Percentiles rank a stretch among this genome's conserved stretches.
Evolutionary conservation across 2,888 invertebrate species (phyloP).

Genomic region (Macrophya annulata): DNA sequence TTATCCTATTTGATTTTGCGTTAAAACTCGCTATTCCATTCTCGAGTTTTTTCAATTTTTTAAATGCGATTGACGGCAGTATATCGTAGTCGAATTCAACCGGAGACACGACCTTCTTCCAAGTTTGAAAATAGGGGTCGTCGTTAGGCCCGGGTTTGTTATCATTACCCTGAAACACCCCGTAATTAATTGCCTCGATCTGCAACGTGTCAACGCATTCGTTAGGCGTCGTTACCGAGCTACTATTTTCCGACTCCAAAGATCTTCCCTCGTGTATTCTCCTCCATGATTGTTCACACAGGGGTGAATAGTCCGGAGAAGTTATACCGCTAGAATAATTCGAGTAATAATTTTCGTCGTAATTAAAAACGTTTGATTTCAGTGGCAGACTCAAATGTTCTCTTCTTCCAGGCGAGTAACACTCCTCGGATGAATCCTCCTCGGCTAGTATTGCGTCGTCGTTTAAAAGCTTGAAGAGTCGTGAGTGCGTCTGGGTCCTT

Average conservation of each 20-base stretch:
- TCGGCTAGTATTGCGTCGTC: constrained; percentile 78
- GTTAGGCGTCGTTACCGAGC: constrained; percentile 77
- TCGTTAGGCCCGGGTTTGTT: constrained; percentile 41
- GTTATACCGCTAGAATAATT: constrained; percentile 70
- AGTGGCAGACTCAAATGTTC: constrained; percentile 68
- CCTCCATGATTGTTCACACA: constrained; percentile 82
- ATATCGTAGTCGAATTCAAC: constrained; percentile 77
- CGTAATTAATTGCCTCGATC: constrained; percentile 60
- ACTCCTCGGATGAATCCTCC: constrained; percentile 51
- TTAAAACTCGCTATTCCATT: constrained; percentile 73
- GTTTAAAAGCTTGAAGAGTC: constrained; percentile 85
- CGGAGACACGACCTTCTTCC: constrained; percentile 66
- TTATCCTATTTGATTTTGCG: constrained; percentile 79
- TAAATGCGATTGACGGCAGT: constrained; percentile 83
- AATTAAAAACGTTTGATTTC: constrained; percentile 68
- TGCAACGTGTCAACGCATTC: constrained; percentile 52
- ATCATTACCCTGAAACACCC: constrained; percentile 58
- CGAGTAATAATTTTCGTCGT: constrained; percentile 77
- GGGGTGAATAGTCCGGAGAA: constrained; percentile 82
- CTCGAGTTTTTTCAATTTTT: constrained; percentile 81
- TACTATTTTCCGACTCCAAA: constrained; percentile 79
- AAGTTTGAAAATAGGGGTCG: constrained; percentile 70
- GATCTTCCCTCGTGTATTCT: constrained; percentile 75
- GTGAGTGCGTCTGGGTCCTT: constrained; percentile 87
- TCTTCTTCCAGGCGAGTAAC: constrained; percentile 58